phyloP scores from a whole-genome alignment of 2,113 vertebrate species.

The Lagopus muta region DNA sequence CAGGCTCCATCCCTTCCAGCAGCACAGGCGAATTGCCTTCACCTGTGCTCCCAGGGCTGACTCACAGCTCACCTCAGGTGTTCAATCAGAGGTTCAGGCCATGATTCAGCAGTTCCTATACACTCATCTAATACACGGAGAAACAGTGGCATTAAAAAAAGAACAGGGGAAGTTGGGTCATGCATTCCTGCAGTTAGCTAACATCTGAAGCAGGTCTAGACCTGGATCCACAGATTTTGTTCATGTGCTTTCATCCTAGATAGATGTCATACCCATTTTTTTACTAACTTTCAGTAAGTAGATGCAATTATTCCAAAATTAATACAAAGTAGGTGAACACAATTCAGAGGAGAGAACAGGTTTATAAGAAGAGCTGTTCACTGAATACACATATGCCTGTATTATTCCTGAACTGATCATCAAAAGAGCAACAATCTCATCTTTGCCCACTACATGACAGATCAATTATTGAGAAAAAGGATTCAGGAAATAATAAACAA shows the following conservation, averaged over 20 bases:
- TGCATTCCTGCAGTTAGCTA: not conserved
- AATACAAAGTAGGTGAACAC: not conserved
- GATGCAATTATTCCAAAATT: not conserved
- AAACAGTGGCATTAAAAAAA: not conserved
- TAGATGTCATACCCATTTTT: not conserved
- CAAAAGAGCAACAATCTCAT: not conserved
- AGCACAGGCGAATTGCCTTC: no score
- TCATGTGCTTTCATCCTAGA: not conserved
- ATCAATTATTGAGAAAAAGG: not conserved
- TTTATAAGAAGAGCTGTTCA: not conserved
- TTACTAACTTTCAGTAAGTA: not conserved
- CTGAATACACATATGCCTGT: not conserved
- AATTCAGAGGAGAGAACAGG: not conserved
- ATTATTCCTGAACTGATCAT: not conserved
- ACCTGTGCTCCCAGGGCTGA: no score
- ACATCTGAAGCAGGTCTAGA: not conserved
- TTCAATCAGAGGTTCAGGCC: no score
- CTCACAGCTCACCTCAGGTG: no score
- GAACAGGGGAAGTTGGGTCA: accelerated
- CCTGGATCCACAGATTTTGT: not conserved
- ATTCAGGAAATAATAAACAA: not conserved
- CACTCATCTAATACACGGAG: not conserved
- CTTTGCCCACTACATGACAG: not conserved
- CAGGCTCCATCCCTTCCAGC: no score
- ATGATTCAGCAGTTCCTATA: no score